Base-by-base conservation (phyloP, 1,140 invertebrate genomes). In the Eupeodes corollae region DNA sequence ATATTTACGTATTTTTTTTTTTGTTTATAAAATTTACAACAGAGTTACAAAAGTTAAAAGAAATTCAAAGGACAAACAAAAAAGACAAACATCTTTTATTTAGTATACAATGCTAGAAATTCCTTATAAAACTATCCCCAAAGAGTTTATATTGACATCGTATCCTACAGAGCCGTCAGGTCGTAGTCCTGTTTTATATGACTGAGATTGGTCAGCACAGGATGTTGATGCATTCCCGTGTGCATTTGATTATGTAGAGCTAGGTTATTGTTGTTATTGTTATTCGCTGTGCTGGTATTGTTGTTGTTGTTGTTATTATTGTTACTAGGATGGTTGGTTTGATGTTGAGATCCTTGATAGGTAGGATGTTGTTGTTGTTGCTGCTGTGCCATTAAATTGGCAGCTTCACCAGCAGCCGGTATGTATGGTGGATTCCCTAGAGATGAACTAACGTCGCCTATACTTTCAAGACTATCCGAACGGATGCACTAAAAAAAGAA, bases 141-240 rank as follows among this genome's bases (percentile, higher is more conserved):
- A 26, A 5, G 21, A 26, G 8, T 26, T 26, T n/a, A n/a, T n/a
- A n/a, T n/a, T 26, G 21, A 26, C 21, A 26, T 26, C 21, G 21
- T n/a, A 42, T 49, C 51, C 81, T 84, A 86, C 71, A 84, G 76
- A 9, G 81, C 71, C 44, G 82, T 85, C 33, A 86, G 73, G 46
- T 79, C 83, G 54, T 86, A 85, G 54, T 86, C 82, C 43, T 80
- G 79, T 68, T 83, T 84, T 50, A 83, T 78, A 41, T 74, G 61
- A 34, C 63, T 54, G 46, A 63, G 55, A 52, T 61, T 64, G 53
- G 49, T 52, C 56, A 67, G 60, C 54, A 61, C 54, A 60, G 63
- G 61, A 50, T 57, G 56, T 59, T 58, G 55, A 48, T 55, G 63
- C 39, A 59, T 50, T 41, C 47, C 52, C 37, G 55, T 44, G 43